Evolutionary conservation across 2,113 vertebrate species (phyloP).

Genomic region (Theropithecus gelada): DNA sequence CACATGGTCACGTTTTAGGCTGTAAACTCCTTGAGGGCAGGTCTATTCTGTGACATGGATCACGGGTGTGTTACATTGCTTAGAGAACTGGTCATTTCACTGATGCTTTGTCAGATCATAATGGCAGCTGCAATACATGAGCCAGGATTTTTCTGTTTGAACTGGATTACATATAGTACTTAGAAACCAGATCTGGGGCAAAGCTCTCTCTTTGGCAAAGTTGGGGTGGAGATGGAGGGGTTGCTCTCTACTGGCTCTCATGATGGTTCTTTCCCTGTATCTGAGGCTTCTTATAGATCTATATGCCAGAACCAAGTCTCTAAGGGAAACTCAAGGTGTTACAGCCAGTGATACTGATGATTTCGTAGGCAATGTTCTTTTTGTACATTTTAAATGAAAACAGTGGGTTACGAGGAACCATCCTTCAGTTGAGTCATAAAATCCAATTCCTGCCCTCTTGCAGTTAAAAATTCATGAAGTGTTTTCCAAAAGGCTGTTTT

Average conservation of each 20-base stretch:
- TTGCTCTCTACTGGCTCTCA: not conserved
- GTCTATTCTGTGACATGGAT: not conserved
- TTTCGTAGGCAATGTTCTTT: constrained; percentile 63
- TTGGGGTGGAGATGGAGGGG: not conserved
- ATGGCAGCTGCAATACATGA: not conserved
- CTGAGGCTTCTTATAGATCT: constrained; percentile 8
- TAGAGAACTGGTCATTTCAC: not conserved
- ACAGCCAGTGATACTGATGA: constrained; percentile 41
- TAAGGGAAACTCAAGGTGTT: constrained; percentile 42
- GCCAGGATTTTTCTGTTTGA: not conserved
- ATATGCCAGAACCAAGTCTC: constrained; percentile 28
- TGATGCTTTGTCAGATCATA: not conserved
- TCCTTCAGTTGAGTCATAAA: constrained; percentile 75
- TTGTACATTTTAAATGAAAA: constrained; percentile 60
- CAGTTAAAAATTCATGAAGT: constrained; percentile 71
- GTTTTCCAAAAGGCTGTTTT: constrained; percentile 52
- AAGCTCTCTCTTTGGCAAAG: not conserved
- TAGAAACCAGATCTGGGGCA: not conserved
- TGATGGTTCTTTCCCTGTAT: not conserved
- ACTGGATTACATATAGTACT: not conserved
- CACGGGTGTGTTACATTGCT: not conserved
- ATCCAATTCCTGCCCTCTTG: constrained; percentile 41
- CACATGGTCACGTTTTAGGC: not conserved
- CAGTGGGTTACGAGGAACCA: constrained; percentile 55
- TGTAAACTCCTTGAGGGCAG: not conserved